Base-by-base conservation (phyloP, 2,113 vertebrate species). In the Acanthisitta chloris region DNA sequence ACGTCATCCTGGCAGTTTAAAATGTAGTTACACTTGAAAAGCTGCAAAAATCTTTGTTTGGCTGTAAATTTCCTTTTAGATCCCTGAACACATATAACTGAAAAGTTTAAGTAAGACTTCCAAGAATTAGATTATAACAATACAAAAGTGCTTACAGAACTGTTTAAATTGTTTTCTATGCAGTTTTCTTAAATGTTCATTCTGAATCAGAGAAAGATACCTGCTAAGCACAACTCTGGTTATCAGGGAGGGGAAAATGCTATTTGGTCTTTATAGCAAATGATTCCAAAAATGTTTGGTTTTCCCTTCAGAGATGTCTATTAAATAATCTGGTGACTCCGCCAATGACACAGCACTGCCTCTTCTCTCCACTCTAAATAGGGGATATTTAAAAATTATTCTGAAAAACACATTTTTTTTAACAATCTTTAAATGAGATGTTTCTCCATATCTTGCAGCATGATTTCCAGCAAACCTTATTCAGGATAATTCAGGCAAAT, bases 1-100 rank as follows among this genome's bases (percentile, higher is more conserved):
- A 81, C 71, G 6, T 40, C 71, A 74, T 62, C 3, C 9, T 38
- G 16, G 6, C 4, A 55, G 6, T 33, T 79, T 55, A 46, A 61
- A 13, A 38, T 5, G 3, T 14, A 81, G 17, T 31, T 82, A 58
- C 10, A 31, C 17, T 79, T 77, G 10, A 48, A 88, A 81, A 86
- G 11, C 5, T 79, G 51, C 43, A 87, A 34, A 85, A 77, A 5
- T 69, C 40, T 82, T 82, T 51, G 31, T 79, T 48, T 48, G 14
- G 3, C 5, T 17, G 23, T 62, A 54, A 33, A 29, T 61, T 54
- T 71, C 12, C 8, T 24, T 43, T 86, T 69, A 71, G 34, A 29
- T 12, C 26, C 82, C 54, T 57, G 36, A 81, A 33, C 0, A 1
- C 0, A 81, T 1, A 0, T 65, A 66, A 79, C 25, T 43, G 19